Evolutionary conservation across 2,113 vertebrate species (phyloP).

Genomic region (Cardinalis cardinalis): DNA sequence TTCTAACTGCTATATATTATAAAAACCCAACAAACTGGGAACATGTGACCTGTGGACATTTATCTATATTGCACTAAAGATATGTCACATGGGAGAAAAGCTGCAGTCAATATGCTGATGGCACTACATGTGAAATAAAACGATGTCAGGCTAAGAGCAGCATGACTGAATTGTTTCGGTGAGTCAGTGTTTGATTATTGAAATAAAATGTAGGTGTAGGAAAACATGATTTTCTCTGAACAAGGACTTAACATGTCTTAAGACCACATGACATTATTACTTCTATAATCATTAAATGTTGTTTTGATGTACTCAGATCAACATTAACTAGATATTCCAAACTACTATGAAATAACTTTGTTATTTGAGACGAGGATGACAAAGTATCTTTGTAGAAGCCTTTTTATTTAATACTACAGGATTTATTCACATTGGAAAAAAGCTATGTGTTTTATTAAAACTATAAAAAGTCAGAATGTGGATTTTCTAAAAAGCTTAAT

Average conservation of each 20-base stretch:
- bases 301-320: background rate
- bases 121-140: background rate
- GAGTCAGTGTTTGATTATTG: conserved; percentile 43
- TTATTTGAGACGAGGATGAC: background rate
- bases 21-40: background rate
- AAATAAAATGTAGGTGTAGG: background rate
- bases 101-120: background rate
- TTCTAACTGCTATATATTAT: background rate
- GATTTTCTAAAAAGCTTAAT: background rate
- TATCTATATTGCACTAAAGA: background rate
- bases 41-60: background rate
- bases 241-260: background rate
- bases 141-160: background rate
- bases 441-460: background rate
- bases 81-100: background rate
- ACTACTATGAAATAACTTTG: background rate
- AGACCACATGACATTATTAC: background rate
- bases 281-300: background rate
- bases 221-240: background rate
- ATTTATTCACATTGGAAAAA: background rate
- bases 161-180: conserved; percentile 22
- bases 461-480: background rate
- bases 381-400: background rate
- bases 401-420: background rate
- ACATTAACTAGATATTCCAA: background rate